Base-by-base conservation (phyloP, 2,888 invertebrate genomes). In the Ornithoptera priamus region DNA sequence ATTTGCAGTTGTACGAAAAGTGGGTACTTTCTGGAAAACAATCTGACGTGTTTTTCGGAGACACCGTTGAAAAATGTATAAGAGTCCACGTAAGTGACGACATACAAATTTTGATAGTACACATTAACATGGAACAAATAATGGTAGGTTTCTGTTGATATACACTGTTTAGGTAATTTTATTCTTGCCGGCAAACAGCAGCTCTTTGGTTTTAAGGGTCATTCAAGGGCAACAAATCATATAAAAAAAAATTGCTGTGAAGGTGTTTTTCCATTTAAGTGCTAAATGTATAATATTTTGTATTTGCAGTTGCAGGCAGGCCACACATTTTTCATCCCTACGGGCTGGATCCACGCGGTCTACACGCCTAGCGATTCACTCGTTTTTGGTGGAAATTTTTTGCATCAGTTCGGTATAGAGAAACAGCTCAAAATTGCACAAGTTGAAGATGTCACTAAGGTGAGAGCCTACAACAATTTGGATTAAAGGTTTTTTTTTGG, bases 341-440 rank as follows among this genome's bases (percentile, higher is more conserved):
- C 99, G 18, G 99, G 99, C 0, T 99, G 99, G 99, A 99, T 99
- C 73, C 99, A 99, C 92, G 99, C 99, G 1, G 99, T 99, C 4
- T 99, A 97, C 87, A 99, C 99, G 0, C 99, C 99, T 1, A 95
- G 96, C 71, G 99, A 99, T 88, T 98, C 99, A 0, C 93, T 99
- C 8, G 99, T 99, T 5, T 99, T 99, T 88, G 99, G 99, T 5
- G 99, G 99, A 0, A 99, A 99, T 88, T 99, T 99, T 88, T 92
- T 99, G 66, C 99, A 99, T 85, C 97, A 97, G 75, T 98, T 97
- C 83, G 98, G 98, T 20, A 98, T 99, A 76, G 97, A 98, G 74
- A 98, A 98, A 83, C 99, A 99, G 82, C 92, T 99, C 65, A 96
- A 97, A 86, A 97, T 98, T n/a, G 97, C 97, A 0, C 97, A 97